These are phyloP conservation scores for Nylanderia fulva DNA, from an alignment of 1,140 invertebrate genomes.

Conservation along the genomic window DNA sequence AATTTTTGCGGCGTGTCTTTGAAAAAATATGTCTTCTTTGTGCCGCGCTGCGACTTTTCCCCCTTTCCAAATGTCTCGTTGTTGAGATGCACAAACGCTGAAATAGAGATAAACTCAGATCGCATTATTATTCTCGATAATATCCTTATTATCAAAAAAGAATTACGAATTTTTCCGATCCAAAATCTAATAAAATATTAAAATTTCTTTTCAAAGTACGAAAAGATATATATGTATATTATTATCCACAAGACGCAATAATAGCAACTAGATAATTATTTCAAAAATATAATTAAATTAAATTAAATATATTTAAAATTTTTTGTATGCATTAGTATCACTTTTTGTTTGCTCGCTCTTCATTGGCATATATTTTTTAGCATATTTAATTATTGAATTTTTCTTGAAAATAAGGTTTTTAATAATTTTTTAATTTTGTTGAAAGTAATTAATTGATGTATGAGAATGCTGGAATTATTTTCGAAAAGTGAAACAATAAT, in stretches of 20 bases:
- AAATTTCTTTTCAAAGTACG: background rate
- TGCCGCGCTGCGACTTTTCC: slow-evolving; percentile 90
- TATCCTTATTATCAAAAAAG: background rate
- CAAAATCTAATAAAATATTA: slow-evolving; percentile 13
- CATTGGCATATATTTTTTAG: background rate
- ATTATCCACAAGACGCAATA: background rate
- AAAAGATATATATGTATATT: too few species aligned
- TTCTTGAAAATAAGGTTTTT: background rate
- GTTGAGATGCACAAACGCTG: slow-evolving; percentile 52
- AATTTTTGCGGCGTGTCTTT: slow-evolving; percentile 92
- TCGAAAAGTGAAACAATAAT: background rate
- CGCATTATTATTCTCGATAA: background rate
- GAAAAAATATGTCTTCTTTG: slow-evolving; percentile 92
- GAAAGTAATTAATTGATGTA: too few species aligned
- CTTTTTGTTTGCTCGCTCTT: background rate
- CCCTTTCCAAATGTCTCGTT: slow-evolving; percentile 74
- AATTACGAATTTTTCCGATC: background rate
- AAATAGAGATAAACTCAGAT: slow-evolving; percentile 53
- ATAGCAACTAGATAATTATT: background rate
- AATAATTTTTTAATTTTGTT: background rate
- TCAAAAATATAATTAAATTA: background rate
- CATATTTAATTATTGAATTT: background rate
- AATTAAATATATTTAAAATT: background rate
- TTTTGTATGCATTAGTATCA: background rate
- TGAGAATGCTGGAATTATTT: background rate